phyloP scores from a whole-genome alignment of 35 echinoderm and acorn worm genomes.

The Lytechinus pictus region DNA sequence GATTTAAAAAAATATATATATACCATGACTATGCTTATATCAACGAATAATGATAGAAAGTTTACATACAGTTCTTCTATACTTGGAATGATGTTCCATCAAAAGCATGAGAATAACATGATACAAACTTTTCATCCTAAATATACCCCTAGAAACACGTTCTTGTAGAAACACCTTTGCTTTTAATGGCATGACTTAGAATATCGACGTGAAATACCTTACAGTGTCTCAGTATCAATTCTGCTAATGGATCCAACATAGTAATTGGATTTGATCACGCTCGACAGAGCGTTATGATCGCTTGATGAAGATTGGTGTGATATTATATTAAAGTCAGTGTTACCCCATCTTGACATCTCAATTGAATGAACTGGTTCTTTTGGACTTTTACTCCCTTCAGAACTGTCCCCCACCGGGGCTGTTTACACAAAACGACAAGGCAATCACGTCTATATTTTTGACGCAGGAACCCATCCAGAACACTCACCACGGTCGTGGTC shows the following conservation, averaged over 20 bases:
- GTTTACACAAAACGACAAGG: not conserved
- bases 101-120: not conserved
- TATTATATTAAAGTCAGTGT: slow-evolving; percentile 1
- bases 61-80: too few relatives aligned
- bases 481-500: too few relatives aligned
- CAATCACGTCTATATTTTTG: not conserved
- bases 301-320: not conserved
- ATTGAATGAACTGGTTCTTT: slow-evolving; percentile 5
- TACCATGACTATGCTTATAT: too few relatives aligned
- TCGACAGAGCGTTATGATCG: not conserved
- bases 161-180: not conserved
- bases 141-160: not conserved
- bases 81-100: too few relatives aligned
- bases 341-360: not conserved
- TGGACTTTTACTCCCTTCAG: not conserved
- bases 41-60: too few relatives aligned
- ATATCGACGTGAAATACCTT: slow-evolving; percentile 1
- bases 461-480: not conserved
- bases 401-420: not conserved
- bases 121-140: not conserved
- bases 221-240: not conserved
- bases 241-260: not conserved
- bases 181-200: not conserved
- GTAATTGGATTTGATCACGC: slow-evolving; percentile 11
- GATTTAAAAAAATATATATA: too few relatives aligned